phyloP scores from a whole-genome alignment of 64 coral and sea anemone genomes.

The Platygyra sinensis region DNA sequence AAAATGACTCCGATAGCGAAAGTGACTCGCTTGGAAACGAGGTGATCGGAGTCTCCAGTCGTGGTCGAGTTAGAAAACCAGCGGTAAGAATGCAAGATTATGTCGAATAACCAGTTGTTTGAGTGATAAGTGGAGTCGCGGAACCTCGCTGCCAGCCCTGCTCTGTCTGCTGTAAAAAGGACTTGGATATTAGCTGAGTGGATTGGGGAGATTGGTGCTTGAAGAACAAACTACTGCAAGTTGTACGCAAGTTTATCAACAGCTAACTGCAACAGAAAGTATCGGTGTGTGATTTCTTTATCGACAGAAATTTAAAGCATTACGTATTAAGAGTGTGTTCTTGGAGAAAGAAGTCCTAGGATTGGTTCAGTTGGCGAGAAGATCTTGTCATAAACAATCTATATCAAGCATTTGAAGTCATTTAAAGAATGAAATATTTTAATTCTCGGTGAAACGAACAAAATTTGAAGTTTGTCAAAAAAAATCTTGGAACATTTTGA shows the following conservation, averaged over 20 bases:
- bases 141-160: neutral
- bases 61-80: slow-evolving; percentile 86
- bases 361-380: too few species aligned
- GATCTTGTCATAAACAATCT: neutral
- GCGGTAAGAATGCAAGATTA: slow-evolving; percentile 94
- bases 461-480: neutral
- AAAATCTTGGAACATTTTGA: neutral
- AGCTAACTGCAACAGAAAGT: neutral
- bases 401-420: neutral
- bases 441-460: neutral
- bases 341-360: too few species aligned
- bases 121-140: neutral
- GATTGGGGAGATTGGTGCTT: neutral
- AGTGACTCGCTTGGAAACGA: slow-evolving; percentile 79
- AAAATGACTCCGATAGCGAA: slow-evolving; percentile 77
- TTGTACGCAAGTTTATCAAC: neutral
- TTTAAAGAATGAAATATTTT: neutral
- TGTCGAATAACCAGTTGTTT: slow-evolving; percentile 53
- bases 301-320: too few species aligned
- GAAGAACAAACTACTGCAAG: neutral
- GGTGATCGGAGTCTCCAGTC: slow-evolving; percentile 81
- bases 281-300: too few species aligned
- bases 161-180: neutral
- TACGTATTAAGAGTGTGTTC: too few species aligned
- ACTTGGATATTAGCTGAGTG: neutral